Evolutionary conservation across 1,140 invertebrate species (phyloP), one percentile per base, ranked within the genome.

Genomic region (Zophobas morio): DNA sequence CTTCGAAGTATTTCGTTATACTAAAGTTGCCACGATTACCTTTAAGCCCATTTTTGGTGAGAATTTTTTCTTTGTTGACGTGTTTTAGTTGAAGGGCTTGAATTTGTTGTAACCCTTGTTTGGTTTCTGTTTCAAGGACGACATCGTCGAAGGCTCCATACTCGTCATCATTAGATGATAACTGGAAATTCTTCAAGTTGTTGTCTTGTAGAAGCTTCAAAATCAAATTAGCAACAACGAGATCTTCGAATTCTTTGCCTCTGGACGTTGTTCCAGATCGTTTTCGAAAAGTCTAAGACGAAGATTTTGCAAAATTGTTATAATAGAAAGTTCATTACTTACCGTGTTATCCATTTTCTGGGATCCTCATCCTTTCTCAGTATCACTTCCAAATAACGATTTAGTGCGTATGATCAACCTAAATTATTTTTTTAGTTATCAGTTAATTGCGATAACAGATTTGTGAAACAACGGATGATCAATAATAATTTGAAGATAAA

Each of bases 91-190:
- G 60, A 0, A 66, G 5, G 39, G 60, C 60, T 2, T 51, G 49
- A 20, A 66, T 46, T 8, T 66, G 8, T 66, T 1, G 2, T 5
- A 1, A 66, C 2, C 6, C 8, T 6, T 39, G 6, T 6, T 6
- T 2, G 36, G 33, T 6, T 60, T 39, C 36, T 6, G 36, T 37
- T 60, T 60, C 56, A 36, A 60, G n/a, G 4, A 60, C 56, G 32
- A 60, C 35, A 36, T 60, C 56, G n/a, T 60, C 56, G 36, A 60
- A 60, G n/a, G 35, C 33, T 1, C 56, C 56, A 60, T 36, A 60
- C 5, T 60, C 8, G 2, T 37, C 35, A n/a, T 60, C 56, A 39
- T 60, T 60, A 36, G 56, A 60, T 36, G 56, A 60, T 39, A 60
- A 20, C 5, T 39, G 20, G 8, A 60, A 60, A 60, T 60, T 36